phyloP scores from a whole-genome alignment of 2,888 invertebrate genomes.

The Dasypolia templi region DNA sequence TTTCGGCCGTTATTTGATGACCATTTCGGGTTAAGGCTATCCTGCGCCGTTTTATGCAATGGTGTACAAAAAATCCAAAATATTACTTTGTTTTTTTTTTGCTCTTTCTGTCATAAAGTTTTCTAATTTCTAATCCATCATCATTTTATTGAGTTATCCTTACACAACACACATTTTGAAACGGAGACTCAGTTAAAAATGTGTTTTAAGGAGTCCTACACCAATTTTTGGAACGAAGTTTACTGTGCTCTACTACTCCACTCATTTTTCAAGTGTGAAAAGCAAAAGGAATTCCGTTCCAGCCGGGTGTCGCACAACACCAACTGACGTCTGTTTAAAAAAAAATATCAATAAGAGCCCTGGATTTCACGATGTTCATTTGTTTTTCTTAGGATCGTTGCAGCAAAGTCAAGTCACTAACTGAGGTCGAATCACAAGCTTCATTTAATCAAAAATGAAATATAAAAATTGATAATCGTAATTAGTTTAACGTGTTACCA shows the following conservation, averaged over 20 bases:
- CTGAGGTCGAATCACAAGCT: background rate
- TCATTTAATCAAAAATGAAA: slow-evolving; percentile 13
- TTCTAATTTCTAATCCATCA: too few relatives aligned
- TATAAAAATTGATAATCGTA: slow-evolving; percentile 52
- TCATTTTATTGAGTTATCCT: background rate
- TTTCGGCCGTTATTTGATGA: too few relatives aligned
- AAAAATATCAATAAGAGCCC: too few relatives aligned
- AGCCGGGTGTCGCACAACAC: too few relatives aligned
- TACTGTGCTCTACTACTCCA: too few relatives aligned
- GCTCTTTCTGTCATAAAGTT: too few relatives aligned
- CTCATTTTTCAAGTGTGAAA: too few relatives aligned
- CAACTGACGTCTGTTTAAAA: too few relatives aligned
- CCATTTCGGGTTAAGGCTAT: background rate
- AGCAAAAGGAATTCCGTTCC: too few relatives aligned
- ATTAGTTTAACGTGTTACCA: slow-evolving; percentile 59
- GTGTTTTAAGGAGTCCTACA: too few relatives aligned
- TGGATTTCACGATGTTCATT: background rate
- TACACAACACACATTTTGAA: too few relatives aligned
- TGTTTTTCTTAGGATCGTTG: background rate
- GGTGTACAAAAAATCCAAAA: background rate
- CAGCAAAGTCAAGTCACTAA: background rate
- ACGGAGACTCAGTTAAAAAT: background rate
- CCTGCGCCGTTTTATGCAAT: background rate
- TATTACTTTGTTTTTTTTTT: background rate
- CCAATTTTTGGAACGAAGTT: too few relatives aligned